These are phyloP conservation scores for Campaea margaritaria DNA, from an alignment of 2,888 invertebrate species.

Conservation along the genomic window DNA sequence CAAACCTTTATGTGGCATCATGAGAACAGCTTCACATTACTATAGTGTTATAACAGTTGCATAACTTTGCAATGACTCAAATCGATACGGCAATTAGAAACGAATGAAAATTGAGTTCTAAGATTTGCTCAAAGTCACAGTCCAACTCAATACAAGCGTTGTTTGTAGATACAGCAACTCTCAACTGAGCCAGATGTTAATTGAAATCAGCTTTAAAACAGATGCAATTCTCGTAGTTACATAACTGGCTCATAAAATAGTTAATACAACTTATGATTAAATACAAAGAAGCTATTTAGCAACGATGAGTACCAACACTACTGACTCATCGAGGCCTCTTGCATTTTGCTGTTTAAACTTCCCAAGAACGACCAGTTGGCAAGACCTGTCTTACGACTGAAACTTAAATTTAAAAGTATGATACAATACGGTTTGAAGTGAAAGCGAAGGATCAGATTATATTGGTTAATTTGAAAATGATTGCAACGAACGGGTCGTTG, in stretches of 20 bases:
- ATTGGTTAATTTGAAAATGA: conserved; percentile 45
- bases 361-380: conserved; percentile 25
- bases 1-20: too few species aligned
- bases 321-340: conserved; percentile 32
- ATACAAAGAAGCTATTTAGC: conserved; percentile 4
- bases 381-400: background rate
- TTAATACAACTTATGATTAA: background rate
- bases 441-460: conserved; percentile 37
- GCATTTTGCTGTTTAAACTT: conserved; percentile 48
- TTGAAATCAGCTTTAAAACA: background rate
- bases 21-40: too few species aligned
- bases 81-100: too few species aligned
- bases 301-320: background rate
- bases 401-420: background rate
- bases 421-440: conserved; percentile 8
- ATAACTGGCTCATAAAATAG: background rate
- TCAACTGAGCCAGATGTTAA: too few species aligned
- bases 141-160: too few species aligned
- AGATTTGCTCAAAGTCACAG: background rate
- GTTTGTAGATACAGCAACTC: too few species aligned
- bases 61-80: too few species aligned
- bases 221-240: background rate
- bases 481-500: conserved; percentile 56
- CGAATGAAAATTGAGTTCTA: too few species aligned
- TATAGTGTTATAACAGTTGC: too few species aligned